Evolutionary conservation across 1,140 invertebrate genomes (phyloP).

Genomic region (Anastrepha obliqua): DNA sequence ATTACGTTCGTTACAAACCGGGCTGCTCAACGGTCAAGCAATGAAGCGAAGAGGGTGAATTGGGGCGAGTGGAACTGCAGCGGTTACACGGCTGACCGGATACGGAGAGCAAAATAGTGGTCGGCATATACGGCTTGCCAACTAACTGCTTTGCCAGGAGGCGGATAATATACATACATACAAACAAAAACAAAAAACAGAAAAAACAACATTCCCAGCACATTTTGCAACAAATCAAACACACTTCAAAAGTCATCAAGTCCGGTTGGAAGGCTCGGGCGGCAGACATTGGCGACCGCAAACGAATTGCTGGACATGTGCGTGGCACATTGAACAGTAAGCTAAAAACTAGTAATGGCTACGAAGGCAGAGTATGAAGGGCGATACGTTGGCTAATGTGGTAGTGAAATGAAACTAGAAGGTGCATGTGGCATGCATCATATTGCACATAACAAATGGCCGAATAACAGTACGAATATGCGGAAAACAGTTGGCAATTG

Average conservation of each 20-base stretch:
- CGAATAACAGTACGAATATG: constrained; percentile 20
- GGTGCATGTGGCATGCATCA: constrained; percentile 39
- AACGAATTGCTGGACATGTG: constrained; percentile 18
- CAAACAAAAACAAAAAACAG: constrained; percentile 34
- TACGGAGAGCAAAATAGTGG: constrained; percentile 42
- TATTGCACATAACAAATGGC: constrained; percentile 49
- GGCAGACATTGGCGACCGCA: constrained; percentile 13
- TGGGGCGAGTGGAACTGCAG: constrained; percentile 27
- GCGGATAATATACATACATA: not conserved
- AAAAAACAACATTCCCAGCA: constrained; percentile 1
- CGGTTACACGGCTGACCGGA: constrained; percentile 46
- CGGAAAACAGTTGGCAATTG: constrained; percentile 40
- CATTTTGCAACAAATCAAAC: constrained; percentile 58
- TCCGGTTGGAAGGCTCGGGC: not conserved
- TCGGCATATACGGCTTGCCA: not conserved
- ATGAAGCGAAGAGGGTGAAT: not conserved
- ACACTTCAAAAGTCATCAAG: constrained; percentile 57
- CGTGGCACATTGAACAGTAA: not conserved
- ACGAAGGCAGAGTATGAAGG: not conserved
- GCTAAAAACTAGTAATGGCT: not conserved
- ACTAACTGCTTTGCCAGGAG: not conserved
- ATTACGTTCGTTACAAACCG: constrained; percentile 58
- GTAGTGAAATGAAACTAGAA: constrained; percentile 6
- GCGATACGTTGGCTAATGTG: constrained; percentile 1
- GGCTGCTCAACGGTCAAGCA: constrained; percentile 1